A percentile compares a stretch with the other conserved stretches of the same genome.
phyloP scores from a whole-genome alignment of 2,888 invertebrate genomes.

The Volucella inanis region DNA sequence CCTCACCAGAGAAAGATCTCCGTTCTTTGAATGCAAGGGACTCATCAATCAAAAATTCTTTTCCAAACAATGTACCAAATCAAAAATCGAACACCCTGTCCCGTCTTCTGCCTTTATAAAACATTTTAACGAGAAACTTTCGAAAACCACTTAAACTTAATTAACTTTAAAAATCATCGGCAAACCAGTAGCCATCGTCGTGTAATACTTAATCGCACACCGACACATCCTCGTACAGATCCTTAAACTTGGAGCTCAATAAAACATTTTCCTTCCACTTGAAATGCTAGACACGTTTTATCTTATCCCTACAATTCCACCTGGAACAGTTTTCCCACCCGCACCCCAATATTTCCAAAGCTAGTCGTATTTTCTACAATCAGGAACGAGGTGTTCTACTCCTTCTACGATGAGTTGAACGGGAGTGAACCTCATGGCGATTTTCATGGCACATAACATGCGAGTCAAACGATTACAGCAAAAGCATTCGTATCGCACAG shows the following conservation, averaged over 20 bases:
- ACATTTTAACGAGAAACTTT: conserved; percentile 70
- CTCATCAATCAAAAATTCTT: conserved; percentile 63
- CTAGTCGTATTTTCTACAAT: conserved; percentile 20
- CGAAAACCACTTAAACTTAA: conserved; percentile 73
- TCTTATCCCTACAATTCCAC: conserved; percentile 25
- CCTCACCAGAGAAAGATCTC: conserved; percentile 3
- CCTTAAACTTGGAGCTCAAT: conserved; percentile 54
- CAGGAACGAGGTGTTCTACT: background rate
- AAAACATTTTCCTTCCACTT: conserved; percentile 60
- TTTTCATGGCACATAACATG: conserved; percentile 56
- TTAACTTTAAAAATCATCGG: conserved; percentile 66
- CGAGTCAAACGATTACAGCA: conserved; percentile 23
- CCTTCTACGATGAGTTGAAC: background rate
- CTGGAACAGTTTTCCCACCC: background rate
- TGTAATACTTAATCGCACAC: conserved; percentile 26
- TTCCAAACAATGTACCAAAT: conserved; percentile 43
- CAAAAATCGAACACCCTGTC: background rate
- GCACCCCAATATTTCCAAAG: background rate
- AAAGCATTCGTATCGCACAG: background rate
- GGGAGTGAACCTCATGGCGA: conserved; percentile 8
- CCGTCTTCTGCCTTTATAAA: background rate
- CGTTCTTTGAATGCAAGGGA: conserved; percentile 52
- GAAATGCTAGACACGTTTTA: conserved; percentile 63
- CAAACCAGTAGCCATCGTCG: conserved; percentile 24
- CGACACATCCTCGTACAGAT: no score